A percentile compares a stretch with the other conserved stretches of the same genome.
phyloP scores from a whole-genome alignment of 2,888 invertebrate genomes.

The Melanotus villosus region DNA sequence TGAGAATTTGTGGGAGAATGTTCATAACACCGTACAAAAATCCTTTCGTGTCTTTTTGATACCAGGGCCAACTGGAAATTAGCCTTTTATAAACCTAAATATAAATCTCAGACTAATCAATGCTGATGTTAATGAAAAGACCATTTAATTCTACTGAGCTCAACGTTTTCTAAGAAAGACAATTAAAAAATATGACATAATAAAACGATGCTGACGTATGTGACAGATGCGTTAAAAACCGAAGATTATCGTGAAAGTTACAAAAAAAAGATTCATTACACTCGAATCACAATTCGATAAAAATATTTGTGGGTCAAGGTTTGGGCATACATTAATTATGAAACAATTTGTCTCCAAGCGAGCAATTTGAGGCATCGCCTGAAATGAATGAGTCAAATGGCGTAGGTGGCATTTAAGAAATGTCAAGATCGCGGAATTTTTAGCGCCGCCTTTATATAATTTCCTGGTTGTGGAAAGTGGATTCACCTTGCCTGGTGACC shows the following conservation, averaged over 20 bases:
- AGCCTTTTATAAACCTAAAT: no score
- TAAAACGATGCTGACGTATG: background rate
- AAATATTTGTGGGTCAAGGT: constrained; percentile 30
- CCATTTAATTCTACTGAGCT: no score
- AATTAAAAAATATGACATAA: background rate
- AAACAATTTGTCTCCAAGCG: constrained; percentile 24
- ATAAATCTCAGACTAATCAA: no score
- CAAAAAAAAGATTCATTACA: constrained; percentile 1
- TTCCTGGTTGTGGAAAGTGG: constrained; percentile 53
- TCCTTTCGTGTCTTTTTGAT: no score
- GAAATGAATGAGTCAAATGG: constrained; percentile 31
- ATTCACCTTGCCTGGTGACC: constrained; percentile 54
- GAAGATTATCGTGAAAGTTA: background rate
- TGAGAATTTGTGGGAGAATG: no score
- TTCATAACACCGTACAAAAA: no score
- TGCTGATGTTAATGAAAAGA: no score
- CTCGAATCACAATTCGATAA: constrained; percentile 14
- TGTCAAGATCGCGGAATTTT: constrained; percentile 49
- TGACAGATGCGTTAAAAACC: background rate
- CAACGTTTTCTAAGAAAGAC: no score
- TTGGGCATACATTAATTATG: constrained; percentile 21
- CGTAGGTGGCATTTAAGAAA: constrained; percentile 53
- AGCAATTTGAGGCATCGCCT: constrained; percentile 16
- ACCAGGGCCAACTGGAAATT: no score
- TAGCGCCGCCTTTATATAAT: constrained; percentile 34